Evolutionary conservation across 2,113 vertebrate species (phyloP), one percentile per base, ranked within the genome.

Genomic region (Periophthalmodon schlosseri): DNA sequence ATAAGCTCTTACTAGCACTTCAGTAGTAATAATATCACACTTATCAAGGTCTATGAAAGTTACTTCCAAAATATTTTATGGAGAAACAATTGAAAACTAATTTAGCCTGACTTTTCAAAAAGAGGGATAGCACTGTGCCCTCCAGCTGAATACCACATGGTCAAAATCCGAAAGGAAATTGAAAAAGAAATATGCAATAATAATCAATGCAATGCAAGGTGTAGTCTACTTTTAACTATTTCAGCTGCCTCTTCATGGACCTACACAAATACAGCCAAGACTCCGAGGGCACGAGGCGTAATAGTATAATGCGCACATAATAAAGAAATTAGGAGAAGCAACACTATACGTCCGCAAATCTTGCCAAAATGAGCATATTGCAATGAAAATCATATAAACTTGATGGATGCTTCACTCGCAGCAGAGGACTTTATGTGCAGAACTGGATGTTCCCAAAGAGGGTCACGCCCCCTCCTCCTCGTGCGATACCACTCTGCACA

Each of bases 371-470:
- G n/a, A 20, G 39, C 10, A 49, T 14, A 8, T 49, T 47, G n/a
- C 6, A 14, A 5, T 49, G 5, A 23, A 46, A 49, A 14, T 24
- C 14, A 8, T 16, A 24, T 8, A 16, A 68, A 68, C 0, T 4
- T 1, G 18, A 0, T 13, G 21, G 20, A 14, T 47, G 21, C 11
- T 21, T 70, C 44, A 21, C 34, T 65, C 70, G 73, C 71, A 78
- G 34, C 60, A 47, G n/a, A 68, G 66, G 44, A 68, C 65, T 68
- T n/a, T 7, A 11, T 15, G 77, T 64, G 70, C 54, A 75, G 86
- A 75, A 86, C 85, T 79, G 44, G 13, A 47, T 89, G 86, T 90
- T 90, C 80, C 78, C 75, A 68, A 67, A 72, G 74, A 57, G 23
- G 65, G 84, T 86, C 86, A 86, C 81, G 56, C 85, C 89, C 76